Conservation (phyloP, 1,140 invertebrate species). For the Vanessa tameamea region DNA sequence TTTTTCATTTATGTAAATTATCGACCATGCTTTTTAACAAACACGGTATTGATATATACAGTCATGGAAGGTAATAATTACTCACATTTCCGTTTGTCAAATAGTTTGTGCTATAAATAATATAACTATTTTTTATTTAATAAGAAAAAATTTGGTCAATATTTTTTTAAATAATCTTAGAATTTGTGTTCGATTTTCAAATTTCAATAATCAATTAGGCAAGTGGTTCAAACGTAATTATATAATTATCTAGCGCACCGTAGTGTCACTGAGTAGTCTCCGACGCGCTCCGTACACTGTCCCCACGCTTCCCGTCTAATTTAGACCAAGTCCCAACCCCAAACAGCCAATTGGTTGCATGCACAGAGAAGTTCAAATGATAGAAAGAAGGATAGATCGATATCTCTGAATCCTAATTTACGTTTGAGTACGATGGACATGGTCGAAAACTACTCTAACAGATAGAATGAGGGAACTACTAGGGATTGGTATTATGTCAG, state of each 20-base stretch:
- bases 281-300: constrained; percentile 40
- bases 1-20: too few relatives aligned
- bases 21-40: too few relatives aligned
- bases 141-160: too few relatives aligned
- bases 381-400: neutral
- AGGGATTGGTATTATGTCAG: too few relatives aligned
- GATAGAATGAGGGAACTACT: too few relatives aligned
- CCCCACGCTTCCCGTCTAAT: constrained; percentile 37
- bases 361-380: constrained; percentile 31
- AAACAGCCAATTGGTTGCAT: constrained; percentile 46
- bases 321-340: constrained; percentile 29
- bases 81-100: too few relatives aligned
- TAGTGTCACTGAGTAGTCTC: constrained; percentile 56
- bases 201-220: neutral
- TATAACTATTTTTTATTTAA: too few relatives aligned
- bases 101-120: too few relatives aligned
- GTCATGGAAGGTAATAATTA: too few relatives aligned
- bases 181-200: neutral
- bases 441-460: too few relatives aligned
- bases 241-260: constrained; percentile 38
- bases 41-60: too few relatives aligned
- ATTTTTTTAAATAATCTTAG: too few relatives aligned
- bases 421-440: neutral
- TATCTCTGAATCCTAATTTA: neutral
- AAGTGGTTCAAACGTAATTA: neutral